phyloP scores from a whole-genome alignment of 92 coral and sea anemone genomes.

The Anthopleura xanthogrammica region DNA sequence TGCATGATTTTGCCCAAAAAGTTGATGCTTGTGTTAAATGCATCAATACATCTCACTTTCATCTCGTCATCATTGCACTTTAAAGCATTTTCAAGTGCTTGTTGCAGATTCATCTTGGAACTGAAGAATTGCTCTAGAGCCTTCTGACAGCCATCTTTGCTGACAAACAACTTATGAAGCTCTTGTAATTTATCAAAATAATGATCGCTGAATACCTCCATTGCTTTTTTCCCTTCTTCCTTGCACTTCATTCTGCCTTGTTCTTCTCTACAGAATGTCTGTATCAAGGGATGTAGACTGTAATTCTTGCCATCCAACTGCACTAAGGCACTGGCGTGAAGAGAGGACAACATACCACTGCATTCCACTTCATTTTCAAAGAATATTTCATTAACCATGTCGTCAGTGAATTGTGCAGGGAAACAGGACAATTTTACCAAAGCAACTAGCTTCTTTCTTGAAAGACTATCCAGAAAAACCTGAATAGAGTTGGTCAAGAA shows the following conservation, averaged over 20 bases:
- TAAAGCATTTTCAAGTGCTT: constrained; percentile 34
- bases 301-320: constrained; percentile 33
- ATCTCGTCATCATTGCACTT: not conserved
- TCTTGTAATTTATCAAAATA: constrained; percentile 23
- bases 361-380: constrained; percentile 1
- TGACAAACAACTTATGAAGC: constrained; percentile 37
- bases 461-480: constrained; percentile 29
- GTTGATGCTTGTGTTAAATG: constrained; percentile 30
- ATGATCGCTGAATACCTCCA: constrained; percentile 18
- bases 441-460: not conserved
- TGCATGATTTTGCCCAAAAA: constrained; percentile 39
- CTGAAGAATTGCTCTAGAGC: constrained; percentile 22
- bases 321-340: constrained; percentile 36
- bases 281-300: constrained; percentile 59
- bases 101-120: constrained; percentile 25
- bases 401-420: constrained; percentile 3
- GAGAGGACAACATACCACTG: not conserved
- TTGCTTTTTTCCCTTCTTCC: constrained; percentile 32
- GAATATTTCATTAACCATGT: not conserved
- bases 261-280: constrained; percentile 48
- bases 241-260: constrained; percentile 18
- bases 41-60: constrained; percentile 33
- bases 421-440: constrained; percentile 27
- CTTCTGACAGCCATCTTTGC: constrained; percentile 21
- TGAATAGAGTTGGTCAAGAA: constrained; percentile 14